A percentile compares a stretch with the other conserved stretches of the same genome.
phyloP scores from a whole-genome alignment of 2,888 invertebrate species.

The Anoplius nigerrimus region DNA sequence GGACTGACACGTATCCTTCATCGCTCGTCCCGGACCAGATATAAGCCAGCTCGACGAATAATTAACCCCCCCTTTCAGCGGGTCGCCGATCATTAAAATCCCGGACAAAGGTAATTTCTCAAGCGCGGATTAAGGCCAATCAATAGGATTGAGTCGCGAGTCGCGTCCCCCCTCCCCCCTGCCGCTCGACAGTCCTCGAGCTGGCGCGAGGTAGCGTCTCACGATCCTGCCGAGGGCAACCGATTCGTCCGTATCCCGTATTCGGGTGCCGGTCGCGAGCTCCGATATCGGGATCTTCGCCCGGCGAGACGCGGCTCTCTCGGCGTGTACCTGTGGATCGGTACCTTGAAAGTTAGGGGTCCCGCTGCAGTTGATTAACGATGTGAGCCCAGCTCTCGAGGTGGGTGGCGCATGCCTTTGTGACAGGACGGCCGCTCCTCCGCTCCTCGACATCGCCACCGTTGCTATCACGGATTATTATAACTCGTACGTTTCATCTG shows the following conservation, averaged over 20 bases:
- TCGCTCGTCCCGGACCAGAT: too few relatives aligned
- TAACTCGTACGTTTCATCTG: conserved; percentile 67
- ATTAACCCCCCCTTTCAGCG: too few relatives aligned
- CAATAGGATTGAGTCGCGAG: too few relatives aligned
- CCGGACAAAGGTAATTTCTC: too few relatives aligned
- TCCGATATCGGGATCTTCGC: conserved; percentile 45
- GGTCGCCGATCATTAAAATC: too few relatives aligned
- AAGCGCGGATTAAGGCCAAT: too few relatives aligned
- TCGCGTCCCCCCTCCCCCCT: too few relatives aligned
- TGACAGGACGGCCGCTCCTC: conserved; percentile 72
- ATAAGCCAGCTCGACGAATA: too few relatives aligned
- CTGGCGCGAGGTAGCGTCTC: too few relatives aligned
- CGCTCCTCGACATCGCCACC: conserved; percentile 72
- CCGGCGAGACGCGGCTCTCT: conserved; percentile 36
- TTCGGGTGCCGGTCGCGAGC: conserved; percentile 45
- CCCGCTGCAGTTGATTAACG: conserved; percentile 74
- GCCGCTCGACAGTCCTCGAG: too few relatives aligned
- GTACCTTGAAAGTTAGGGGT: conserved; percentile 71
- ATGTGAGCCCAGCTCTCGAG: conserved; percentile 71
- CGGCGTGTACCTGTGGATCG: conserved; percentile 71
- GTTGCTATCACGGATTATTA: conserved; percentile 67
- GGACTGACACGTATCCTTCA: too few relatives aligned
- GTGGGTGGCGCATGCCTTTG: conserved; percentile 76
- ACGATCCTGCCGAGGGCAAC: too few relatives aligned
- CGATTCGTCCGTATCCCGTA: conserved; percentile 12